Conservation (phyloP, 2,113 vertebrate species). For the Miniopterus natalensis region DNA sequence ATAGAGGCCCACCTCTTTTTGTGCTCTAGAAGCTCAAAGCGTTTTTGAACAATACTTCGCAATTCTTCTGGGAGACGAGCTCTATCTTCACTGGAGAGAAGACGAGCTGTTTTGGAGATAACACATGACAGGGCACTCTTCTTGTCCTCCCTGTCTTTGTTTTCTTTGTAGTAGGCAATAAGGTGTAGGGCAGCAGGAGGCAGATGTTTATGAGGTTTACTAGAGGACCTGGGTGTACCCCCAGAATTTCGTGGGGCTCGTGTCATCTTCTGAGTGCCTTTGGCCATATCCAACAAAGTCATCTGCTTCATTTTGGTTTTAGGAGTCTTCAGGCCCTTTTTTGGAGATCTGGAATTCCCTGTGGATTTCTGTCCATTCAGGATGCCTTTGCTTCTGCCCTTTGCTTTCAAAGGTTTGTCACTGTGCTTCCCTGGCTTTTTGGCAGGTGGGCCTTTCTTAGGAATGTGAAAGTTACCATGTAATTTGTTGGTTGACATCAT, state of each 20-base stretch:
- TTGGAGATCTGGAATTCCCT: conserved; percentile 90
- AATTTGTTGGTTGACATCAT: conserved; percentile 88
- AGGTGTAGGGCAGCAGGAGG: conserved; percentile 96
- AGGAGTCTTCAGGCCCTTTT: conserved; percentile 91
- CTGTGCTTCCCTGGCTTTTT: conserved; percentile 83
- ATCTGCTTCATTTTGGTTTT: conserved; percentile 98
- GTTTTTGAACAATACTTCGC: conserved; percentile 93
- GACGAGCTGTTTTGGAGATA: conserved; percentile 94
- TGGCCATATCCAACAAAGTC: conserved; percentile 96
- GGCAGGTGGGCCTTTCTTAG: conserved; percentile 84
- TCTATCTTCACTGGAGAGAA: conserved; percentile 94
- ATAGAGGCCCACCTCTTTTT: conserved; percentile 95
- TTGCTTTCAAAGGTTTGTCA: conserved; percentile 88
- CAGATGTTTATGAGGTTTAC: conserved; percentile 94
- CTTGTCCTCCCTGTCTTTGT: conserved; percentile 96
- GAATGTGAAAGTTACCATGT: conserved; percentile 86
- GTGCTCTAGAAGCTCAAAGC: conserved; percentile 95
- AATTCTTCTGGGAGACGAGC: conserved; percentile 95
- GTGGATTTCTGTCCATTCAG: conserved; percentile 91
- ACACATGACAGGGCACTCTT: conserved; percentile 94
- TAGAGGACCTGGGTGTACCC: conserved; percentile 88
- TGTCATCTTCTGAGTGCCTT: conserved; percentile 90
- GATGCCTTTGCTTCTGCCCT: conserved; percentile 90
- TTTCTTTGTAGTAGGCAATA: conserved; percentile 96
- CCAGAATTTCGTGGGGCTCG: conserved; percentile 89